phyloP scores from a whole-genome alignment of 2,888 invertebrate genomes.

The Leistus spinibarbis region DNA sequence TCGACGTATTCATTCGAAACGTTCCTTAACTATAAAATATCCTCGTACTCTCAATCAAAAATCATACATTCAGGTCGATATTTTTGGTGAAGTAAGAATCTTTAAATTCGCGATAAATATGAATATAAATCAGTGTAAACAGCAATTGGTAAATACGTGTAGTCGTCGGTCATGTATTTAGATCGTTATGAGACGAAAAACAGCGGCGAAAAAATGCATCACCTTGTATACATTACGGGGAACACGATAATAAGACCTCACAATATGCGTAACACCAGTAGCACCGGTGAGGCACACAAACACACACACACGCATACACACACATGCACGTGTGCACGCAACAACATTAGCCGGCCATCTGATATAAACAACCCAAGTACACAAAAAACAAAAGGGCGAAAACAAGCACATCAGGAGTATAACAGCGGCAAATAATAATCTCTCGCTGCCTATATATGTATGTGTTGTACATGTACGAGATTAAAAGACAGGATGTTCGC shows the following conservation, averaged over 20 bases:
- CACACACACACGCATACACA: slow-evolving; percentile 12
- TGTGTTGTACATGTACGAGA: slow-evolving; percentile 5
- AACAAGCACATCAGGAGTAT: background rate
- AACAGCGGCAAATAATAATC: slow-evolving; percentile 14
- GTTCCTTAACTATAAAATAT: too few relatives aligned
- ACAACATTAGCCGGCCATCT: background rate
- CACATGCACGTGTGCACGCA: background rate
- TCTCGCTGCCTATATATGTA: background rate
- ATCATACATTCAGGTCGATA: too few relatives aligned
- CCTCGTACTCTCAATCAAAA: too few relatives aligned
- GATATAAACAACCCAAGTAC: background rate
- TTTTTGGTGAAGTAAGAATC: too few relatives aligned
- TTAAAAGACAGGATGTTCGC: slow-evolving; percentile 52
- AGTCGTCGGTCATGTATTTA: background rate
- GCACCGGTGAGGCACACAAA: background rate
- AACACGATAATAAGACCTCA: slow-evolving; percentile 38
- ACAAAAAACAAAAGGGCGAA: background rate
- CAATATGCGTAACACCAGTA: slow-evolving; percentile 29
- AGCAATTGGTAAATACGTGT: background rate
- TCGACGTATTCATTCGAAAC: too few relatives aligned
- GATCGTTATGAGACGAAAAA: slow-evolving; percentile 9
- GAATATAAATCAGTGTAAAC: background rate
- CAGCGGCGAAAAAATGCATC: slow-evolving; percentile 7
- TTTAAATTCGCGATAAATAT: background rate
- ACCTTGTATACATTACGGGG: slow-evolving; percentile 27